Evolutionary conservation across 2,888 invertebrate species (phyloP), one percentile per base, ranked within the genome.

Genomic region (Orthonevra nobilis): DNA sequence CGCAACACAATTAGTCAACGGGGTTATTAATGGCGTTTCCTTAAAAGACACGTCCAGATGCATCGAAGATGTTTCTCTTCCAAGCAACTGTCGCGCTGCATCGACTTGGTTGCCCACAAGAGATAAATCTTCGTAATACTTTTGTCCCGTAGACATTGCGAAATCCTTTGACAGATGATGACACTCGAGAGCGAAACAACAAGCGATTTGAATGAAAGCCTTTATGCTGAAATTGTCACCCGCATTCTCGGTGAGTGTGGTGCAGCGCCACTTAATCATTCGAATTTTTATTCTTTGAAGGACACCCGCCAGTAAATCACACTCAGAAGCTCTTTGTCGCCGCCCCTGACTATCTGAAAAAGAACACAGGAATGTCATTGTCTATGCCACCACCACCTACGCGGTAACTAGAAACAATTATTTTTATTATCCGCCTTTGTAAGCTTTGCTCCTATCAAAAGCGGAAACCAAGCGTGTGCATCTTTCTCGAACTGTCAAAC

Each of bases 151-250:
- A 28, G 32, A 17, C 44, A 15, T 15, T 15, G 7, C 12, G 19
- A 61, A 48, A 34, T 42, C 66, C 61, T 69, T 75, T 75, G 75
- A 63, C 75, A 63, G 75, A 48, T 75, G 69, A 50, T 63, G 75
- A 70, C 75, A 69, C 34, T 42, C 14, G 56, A 61, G 74, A 61
- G 44, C 74, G 40, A 56, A 32, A 61, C 54, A 50, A 28, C 54
- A 50, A 28, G 50, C 17, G 42, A 54, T 64, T 56, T 40, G 40
- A 63, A 63, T 63, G 63, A 63, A 61, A 60, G 50, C 54, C 68
- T 54, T 74, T 74, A n/a, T n/a, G n/a, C n/a, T n/a, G n/a, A n/a
- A 74, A 74, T 75, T 75, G 75, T 75, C 75, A 70, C 32, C 56
- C 42, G 54, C 56, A 63, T 60, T 54, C 64, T 44, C 42, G 26